Conservation (phyloP, 2,797 vertebrate genomes). For the Danio jaintianensis region DNA sequence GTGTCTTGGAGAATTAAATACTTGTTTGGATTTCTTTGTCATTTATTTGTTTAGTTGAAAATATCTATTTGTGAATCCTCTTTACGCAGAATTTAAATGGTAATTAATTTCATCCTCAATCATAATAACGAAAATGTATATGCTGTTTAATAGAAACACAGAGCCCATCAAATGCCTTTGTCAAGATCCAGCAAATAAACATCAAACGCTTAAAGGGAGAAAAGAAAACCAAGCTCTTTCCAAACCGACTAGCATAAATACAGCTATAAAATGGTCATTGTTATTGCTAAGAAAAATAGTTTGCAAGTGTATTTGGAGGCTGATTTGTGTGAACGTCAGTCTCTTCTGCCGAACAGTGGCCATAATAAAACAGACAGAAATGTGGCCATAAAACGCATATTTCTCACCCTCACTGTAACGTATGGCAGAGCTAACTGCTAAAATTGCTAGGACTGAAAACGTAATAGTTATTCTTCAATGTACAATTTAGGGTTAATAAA, state of each 20-base stretch:
- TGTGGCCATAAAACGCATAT: constrained; percentile 2
- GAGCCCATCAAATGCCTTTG: not conserved
- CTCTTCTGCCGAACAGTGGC: not conserved
- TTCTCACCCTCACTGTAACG: not conserved
- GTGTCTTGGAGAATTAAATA: not conserved
- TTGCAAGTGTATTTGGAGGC: not conserved
- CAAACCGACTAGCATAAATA: not conserved
- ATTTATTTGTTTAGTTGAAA: constrained; percentile 30
- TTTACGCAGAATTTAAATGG: not conserved
- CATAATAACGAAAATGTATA: not conserved
- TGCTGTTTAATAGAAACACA: not conserved
- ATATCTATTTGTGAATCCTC: not conserved
- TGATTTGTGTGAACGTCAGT: constrained; percentile 15
- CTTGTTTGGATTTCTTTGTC: not conserved
- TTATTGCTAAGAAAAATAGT: not conserved
- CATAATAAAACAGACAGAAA: constrained; percentile 13
- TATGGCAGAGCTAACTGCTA: not conserved
- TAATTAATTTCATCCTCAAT: constrained; percentile 1
- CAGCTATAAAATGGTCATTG: not conserved
- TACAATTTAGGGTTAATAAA: constrained; percentile 9
- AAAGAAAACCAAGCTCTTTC: not conserved
- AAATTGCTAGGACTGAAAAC: not conserved
- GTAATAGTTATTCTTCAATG: not conserved
- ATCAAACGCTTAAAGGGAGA: not conserved
- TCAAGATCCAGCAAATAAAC: not conserved